Evolutionary conservation across 2,797 vertebrate species (phyloP), one percentile per base, ranked within the genome.

Genomic region (Hydrolagus colliei): DNA sequence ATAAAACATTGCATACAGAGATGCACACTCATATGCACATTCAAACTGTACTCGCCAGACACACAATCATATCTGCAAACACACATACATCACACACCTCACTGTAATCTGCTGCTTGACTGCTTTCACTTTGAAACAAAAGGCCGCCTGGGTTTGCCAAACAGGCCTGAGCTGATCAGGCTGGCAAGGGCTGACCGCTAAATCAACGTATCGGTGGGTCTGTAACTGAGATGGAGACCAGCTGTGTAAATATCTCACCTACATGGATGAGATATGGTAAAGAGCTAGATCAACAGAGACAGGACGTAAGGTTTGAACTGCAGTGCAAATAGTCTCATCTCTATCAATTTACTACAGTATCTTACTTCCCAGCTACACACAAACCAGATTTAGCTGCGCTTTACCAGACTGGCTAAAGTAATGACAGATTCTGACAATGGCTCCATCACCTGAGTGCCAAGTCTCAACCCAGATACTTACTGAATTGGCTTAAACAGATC

Each of bases 161-260:
- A 9, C 8, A 76, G 10, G 18, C 4, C 14, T 76, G 18, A 18
- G 22, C 52, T 14, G 20, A 4, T 18, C 8, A 35, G 27, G 22
- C 27, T 74, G 73, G 73, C 73, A 41, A 74, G 73, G 8, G 73
- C 18, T 7, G 2, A 10, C 73, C 73, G 9, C 73, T 41, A 14
- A 74, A 32, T 59, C 18, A 4, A 27, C 35, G 6, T 59, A 16
- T 41, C 32, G 1, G 27, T 16, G 32, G 1, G 18, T 59, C 2
- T 11, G 52, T 1, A n/a, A 11, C 20, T 62, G 52, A 78, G 59
- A 78, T 20, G 20, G 27, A 41, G 52, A 78, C 2, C 76, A 78
- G n/a, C 76, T 78, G 52, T 61, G n/a, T 78, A 62, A 59, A 59
- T 10, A 62, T 78, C 76, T 78, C 52, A 78, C 76, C 52, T n/a